Conservation (phyloP, 2,797 vertebrate genomes). For the Eutrigla gurnardus region DNA sequence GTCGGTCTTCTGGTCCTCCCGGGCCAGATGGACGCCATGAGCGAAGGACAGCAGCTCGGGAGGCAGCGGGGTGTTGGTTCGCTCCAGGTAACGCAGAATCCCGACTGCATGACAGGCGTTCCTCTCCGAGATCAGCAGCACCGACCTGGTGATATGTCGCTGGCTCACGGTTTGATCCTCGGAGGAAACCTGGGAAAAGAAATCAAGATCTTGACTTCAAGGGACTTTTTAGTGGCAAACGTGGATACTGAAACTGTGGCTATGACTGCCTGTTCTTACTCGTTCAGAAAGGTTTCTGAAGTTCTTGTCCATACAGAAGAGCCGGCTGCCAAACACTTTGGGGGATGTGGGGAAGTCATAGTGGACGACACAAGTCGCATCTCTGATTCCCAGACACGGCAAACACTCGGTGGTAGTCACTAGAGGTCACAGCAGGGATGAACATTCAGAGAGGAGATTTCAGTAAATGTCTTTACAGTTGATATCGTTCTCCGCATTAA, state of each 20-base stretch:
- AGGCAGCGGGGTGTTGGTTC: constrained; percentile 69
- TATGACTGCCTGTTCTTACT: constrained; percentile 71
- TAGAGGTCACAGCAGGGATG: constrained; percentile 56
- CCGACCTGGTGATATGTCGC: constrained; percentile 53
- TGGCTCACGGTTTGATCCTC: not conserved
- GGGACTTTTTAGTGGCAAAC: not conserved
- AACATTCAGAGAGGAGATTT: not conserved
- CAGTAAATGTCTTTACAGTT: not conserved
- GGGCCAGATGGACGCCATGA: constrained; percentile 61
- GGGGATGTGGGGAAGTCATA: constrained; percentile 89
- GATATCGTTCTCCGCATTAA: no score
- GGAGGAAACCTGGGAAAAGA: not conserved
- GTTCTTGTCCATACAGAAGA: constrained; percentile 87
- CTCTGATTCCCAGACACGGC: constrained; percentile 84
- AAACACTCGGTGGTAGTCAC: constrained; percentile 89
- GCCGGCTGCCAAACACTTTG: constrained; percentile 85
- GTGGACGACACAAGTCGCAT: constrained; percentile 91
- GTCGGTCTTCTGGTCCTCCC: constrained; percentile 73
- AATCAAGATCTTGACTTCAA: not conserved
- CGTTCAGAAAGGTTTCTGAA: constrained; percentile 82
- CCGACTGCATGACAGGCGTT: constrained; percentile 75
- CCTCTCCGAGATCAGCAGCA: constrained; percentile 83
- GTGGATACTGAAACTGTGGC: not conserved
- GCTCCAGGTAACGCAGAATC: constrained; percentile 77
- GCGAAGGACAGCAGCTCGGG: constrained; percentile 78